Evolutionary conservation across 1,140 invertebrate species (phyloP), one percentile per base, ranked within the genome.

Genomic region (Drosophila triauraria): DNA sequence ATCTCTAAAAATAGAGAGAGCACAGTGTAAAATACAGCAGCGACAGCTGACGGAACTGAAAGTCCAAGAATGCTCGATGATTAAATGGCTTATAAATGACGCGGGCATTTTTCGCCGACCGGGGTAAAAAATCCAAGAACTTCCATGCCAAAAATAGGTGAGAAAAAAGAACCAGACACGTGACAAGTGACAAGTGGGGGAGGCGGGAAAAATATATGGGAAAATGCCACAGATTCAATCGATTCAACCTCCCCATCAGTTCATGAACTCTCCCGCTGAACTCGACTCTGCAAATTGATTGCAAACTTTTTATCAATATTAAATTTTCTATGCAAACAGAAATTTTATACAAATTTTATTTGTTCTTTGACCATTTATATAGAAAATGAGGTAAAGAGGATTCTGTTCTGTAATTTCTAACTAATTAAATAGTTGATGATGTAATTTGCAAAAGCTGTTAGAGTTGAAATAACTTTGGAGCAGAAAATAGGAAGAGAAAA

Each of bases 81-180:
- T 80, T 88, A 84, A 87, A 87, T 60, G 84, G 76, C 77, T 83
- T 83, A 78, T 78, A 83, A 88, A 88, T 88, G 83, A 88, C 64
- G 84, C 60, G 75, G 38, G 57, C 43, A 80, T 61, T 75, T 83
- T 76, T 48, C 32, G 27, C 40, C 23, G 51, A 10, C 20, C 53
- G 35, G 35, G 35, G 35, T 38, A 38, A 12, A 44, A 56, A 40
- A 40, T 56, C 53, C 74, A 64, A 47, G 51, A 64, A 43, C 57
- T 62, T 61, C 40, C 63, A 38, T 9, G 35, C 56, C 59, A 58
- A 86, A 86, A 86, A 86, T 86, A 86, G 75, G 50, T 56, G 57
- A 51, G 23, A 56, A 56, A 59, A 27, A 46, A 35, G 6, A 12
- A 15, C 43, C 40, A 38, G 32, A 53, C 62, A 69, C 44, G 38